Percentiles rank a stretch among this genome's conserved stretches.
phyloP scores from a whole-genome alignment of 2,797 vertebrate genomes.

The Pelochelys cantorii region DNA sequence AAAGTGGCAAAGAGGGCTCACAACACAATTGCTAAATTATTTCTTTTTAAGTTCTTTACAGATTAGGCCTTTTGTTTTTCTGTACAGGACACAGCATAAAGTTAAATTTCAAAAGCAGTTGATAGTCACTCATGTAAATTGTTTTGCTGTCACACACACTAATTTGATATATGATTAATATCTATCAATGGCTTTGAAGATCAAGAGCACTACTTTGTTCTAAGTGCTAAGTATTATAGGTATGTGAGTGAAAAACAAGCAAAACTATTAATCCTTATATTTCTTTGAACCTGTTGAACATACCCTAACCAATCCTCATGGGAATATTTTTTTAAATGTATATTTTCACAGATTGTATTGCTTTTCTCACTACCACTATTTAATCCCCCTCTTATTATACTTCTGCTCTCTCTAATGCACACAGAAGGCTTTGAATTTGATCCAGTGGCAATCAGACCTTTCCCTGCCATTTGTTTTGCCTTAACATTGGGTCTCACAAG shows the following conservation, averaged over 20 bases:
- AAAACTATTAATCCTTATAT: accelerated
- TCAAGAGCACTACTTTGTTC: accelerated
- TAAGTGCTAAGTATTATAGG: background rate
- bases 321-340: background rate
- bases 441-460: background rate
- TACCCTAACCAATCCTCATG: accelerated
- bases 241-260: background rate
- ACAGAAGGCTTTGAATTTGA: background rate
- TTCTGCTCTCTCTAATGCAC: background rate
- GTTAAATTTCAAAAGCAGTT: background rate
- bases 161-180: background rate
- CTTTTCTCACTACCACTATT: background rate
- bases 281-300: background rate
- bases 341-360: accelerated
- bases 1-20: background rate
- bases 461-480: background rate
- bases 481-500: background rate
- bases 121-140: background rate
- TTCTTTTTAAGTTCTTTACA: background rate
- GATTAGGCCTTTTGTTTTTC: background rate
- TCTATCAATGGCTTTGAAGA: background rate
- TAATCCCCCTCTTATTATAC: background rate
- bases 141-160: background rate
- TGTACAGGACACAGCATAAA: background rate
- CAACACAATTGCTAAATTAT: background rate